phyloP scores from a whole-genome alignment of 2,113 vertebrate species.

The Paramisgurnus dabryanus region DNA sequence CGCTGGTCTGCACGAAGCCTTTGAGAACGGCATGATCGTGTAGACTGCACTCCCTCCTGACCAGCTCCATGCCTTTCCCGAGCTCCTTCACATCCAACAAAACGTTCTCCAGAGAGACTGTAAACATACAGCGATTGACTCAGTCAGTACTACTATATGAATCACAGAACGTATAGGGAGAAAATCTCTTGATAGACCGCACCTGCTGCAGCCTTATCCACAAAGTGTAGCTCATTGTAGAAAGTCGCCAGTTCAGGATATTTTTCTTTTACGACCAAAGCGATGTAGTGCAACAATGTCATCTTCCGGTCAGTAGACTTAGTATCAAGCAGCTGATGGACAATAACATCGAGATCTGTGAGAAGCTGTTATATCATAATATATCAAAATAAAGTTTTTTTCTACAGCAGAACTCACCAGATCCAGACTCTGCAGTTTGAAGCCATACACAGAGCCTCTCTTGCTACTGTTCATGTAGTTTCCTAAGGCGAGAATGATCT shows the following conservation, averaged over 20 bases:
- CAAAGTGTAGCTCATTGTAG: constrained; percentile 92
- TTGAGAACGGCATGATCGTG: constrained; percentile 89
- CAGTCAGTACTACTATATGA: background rate
- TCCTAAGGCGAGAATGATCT: constrained; percentile 94
- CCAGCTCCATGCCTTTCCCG: constrained; percentile 93
- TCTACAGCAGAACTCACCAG: constrained; percentile 67
- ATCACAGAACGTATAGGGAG: background rate
- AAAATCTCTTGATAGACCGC: constrained; percentile 30
- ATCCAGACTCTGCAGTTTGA: constrained; percentile 90
- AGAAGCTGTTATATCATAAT: background rate
- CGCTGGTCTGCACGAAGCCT: constrained; percentile 81
- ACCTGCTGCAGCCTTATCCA: constrained; percentile 97
- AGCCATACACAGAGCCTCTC: constrained; percentile 92
- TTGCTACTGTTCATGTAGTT: constrained; percentile 99
- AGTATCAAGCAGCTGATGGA: constrained; percentile 89
- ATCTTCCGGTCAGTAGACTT: constrained; percentile 97
- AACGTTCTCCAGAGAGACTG: constrained; percentile 96
- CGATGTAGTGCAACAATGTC: constrained; percentile 94
- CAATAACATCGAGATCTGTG: constrained; percentile 6
- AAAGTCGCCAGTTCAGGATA: constrained; percentile 89
- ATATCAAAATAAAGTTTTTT: background rate
- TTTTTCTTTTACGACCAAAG: constrained; percentile 91
- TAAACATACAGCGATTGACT: background rate
- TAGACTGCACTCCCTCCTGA: constrained; percentile 86
- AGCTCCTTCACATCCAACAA: constrained; percentile 93